phyloP scores from a whole-genome alignment of 2,797 vertebrate genomes.

The Spondyliosoma cantharus region DNA sequence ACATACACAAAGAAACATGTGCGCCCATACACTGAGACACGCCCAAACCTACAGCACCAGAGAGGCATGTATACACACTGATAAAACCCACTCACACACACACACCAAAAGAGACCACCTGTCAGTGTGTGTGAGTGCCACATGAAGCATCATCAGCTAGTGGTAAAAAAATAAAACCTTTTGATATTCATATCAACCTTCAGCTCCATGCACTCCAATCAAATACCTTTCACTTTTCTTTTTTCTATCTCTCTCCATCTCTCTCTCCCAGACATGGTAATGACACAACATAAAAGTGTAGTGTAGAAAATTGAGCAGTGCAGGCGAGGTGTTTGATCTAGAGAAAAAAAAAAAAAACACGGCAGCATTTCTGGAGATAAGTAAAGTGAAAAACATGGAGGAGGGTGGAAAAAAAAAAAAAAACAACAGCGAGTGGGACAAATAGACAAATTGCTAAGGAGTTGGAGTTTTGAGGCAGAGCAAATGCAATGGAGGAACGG shows the following conservation, averaged over 20 bases:
- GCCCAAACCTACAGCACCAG: constrained; percentile 10
- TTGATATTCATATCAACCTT: constrained; percentile 71
- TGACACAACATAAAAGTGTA: constrained; percentile 56
- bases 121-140: constrained; percentile 56
- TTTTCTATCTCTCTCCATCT: constrained; percentile 21
- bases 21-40: constrained; percentile 17
- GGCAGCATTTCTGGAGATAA: constrained; percentile 18
- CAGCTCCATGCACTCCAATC: constrained; percentile 53
- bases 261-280: constrained; percentile 49
- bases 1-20: constrained; percentile 22
- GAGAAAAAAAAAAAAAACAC: constrained; percentile 44
- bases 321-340: constrained; percentile 46
- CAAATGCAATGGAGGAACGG: background rate
- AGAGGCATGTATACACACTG: background rate
- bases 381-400: constrained; percentile 40
- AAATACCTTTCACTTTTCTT: constrained; percentile 35
- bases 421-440: background rate
- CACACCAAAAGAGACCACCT: constrained; percentile 55
- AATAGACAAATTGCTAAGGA: constrained; percentile 15
- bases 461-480: constrained; percentile 17
- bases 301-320: constrained; percentile 28
- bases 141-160: constrained; percentile 57
- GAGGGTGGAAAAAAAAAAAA: background rate
- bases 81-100: constrained; percentile 16
- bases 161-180: constrained; percentile 32